A percentile compares a stretch with the other conserved stretches of the same genome.
Evolutionary conservation across 2,888 invertebrate genomes (phyloP).

Genomic region (Melipona beecheii): DNA sequence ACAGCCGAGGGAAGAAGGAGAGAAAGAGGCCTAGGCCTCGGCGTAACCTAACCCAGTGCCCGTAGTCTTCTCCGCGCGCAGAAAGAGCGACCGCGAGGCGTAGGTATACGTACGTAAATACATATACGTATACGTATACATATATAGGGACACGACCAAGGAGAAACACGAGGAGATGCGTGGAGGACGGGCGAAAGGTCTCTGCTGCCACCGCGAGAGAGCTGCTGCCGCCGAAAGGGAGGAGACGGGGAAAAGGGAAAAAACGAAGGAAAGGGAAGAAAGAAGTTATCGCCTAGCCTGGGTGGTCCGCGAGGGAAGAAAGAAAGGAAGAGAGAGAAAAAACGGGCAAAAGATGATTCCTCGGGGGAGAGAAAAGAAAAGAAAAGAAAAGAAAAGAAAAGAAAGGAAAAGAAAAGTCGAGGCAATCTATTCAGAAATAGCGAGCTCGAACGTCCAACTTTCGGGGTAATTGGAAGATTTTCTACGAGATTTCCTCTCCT

Average conservation of each 20-base stretch:
- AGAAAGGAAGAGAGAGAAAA: neutral
- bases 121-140: neutral
- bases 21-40: slow-evolving; percentile 33
- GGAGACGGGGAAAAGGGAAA: slow-evolving; percentile 45
- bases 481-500: neutral
- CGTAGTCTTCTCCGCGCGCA: slow-evolving; percentile 24
- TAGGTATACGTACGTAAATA: neutral
- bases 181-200: slow-evolving; percentile 40
- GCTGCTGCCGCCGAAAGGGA: slow-evolving; percentile 38
- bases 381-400: neutral
- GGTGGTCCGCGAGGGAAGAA: slow-evolving; percentile 44
- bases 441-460: neutral
- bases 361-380: neutral
- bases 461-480: neutral
- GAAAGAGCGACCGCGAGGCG: slow-evolving; percentile 49
- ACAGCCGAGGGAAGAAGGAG: slow-evolving; percentile 39
- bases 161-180: slow-evolving; percentile 52
- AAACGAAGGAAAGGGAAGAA: slow-evolving; percentile 47
- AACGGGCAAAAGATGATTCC: neutral
- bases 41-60: slow-evolving; percentile 65
- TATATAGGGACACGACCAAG: slow-evolving; percentile 12
- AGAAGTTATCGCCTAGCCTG: slow-evolving; percentile 56
- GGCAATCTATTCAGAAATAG: neutral
- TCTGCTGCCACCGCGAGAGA: slow-evolving; percentile 34
- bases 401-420: neutral